Percentiles rank a stretch among this genome's conserved stretches.
Conservation (phyloP, 2,888 invertebrate genomes). For the Caenorhabditis sp. region DNA sequence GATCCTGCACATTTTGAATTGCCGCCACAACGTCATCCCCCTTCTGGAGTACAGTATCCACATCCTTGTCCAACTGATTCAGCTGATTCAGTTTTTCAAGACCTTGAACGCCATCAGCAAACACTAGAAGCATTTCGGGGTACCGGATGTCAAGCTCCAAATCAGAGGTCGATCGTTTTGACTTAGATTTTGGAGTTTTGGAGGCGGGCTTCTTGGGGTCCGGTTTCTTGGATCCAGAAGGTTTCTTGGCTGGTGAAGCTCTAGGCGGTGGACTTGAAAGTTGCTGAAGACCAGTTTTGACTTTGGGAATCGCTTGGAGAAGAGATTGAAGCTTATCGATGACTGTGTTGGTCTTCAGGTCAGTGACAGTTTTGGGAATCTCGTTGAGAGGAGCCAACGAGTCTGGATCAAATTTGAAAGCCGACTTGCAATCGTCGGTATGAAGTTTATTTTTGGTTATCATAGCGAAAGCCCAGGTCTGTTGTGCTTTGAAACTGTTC, state of each 20-base stretch:
- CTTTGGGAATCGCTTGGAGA: neutral
- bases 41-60: neutral
- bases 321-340: neutral
- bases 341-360: neutral
- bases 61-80: neutral
- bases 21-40: neutral
- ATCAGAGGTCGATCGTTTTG: neutral
- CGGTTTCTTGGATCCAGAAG: neutral
- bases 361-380: neutral
- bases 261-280: neutral
- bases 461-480: neutral
- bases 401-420: neutral
- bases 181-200: neutral
- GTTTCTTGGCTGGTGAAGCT: neutral
- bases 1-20: neutral
- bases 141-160: neutral
- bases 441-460: neutral
- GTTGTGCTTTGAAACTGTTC: neutral
- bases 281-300: neutral
- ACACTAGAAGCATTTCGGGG: neutral
- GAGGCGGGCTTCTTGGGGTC: too few relatives aligned
- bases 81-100: neutral
- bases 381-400: neutral
- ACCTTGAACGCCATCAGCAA: neutral
- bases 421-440: neutral